These are phyloP conservation scores for Odontamblyopus rebecca DNA, from an alignment of 2,797 vertebrate species.

Conservation along the genomic window DNA sequence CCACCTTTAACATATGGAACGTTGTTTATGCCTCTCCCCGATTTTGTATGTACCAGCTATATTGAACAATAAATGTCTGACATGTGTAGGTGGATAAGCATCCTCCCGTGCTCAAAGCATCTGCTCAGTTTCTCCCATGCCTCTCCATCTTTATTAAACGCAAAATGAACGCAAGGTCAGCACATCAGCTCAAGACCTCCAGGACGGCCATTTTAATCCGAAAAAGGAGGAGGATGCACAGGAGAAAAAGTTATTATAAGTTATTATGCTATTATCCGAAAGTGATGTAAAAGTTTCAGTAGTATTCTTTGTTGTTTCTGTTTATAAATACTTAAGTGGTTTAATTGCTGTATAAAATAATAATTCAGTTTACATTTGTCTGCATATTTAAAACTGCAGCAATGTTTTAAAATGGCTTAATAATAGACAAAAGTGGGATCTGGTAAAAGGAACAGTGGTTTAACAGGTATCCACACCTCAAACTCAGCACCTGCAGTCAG, in stretches of 20 bases:
- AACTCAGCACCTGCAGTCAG: no score
- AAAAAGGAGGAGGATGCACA: not conserved
- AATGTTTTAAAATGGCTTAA: no score
- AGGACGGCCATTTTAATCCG: not conserved
- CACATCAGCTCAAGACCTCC: slow-evolving; percentile 23
- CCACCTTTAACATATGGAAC: slow-evolving; percentile 14
- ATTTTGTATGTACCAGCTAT: not conserved
- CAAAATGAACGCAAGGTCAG: slow-evolving; percentile 33
- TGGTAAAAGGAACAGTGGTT: no score
- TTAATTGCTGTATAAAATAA: not conserved
- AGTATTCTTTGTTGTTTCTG: not conserved
- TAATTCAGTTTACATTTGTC: not conserved
- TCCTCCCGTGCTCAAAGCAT: slow-evolving; percentile 25
- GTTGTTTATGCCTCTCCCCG: slow-evolving; percentile 27
- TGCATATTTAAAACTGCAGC: not conserved
- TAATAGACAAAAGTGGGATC: no score
- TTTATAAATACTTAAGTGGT: not conserved
- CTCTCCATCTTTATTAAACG: slow-evolving; percentile 37
- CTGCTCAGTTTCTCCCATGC: slow-evolving; percentile 42
- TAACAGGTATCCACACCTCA: no score
- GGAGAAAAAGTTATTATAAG: not conserved
- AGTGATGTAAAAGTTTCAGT: not conserved
- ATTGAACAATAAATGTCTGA: slow-evolving; percentile 2
- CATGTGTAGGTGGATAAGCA: slow-evolving; percentile 38
- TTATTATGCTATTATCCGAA: not conserved